phyloP scores from a whole-genome alignment of 2,113 vertebrate species.

The Solea senegalensis region DNA sequence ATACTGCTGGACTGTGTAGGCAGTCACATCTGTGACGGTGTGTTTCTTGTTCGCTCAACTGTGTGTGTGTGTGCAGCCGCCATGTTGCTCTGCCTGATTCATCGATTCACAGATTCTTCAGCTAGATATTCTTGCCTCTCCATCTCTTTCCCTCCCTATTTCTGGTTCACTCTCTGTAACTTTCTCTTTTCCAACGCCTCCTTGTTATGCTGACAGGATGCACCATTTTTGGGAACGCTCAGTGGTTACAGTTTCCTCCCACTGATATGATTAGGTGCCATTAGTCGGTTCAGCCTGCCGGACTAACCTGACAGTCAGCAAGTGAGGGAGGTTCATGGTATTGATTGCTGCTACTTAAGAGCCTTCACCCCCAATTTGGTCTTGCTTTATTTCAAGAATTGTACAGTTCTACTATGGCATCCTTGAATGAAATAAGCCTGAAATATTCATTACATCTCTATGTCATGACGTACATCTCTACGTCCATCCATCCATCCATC shows the following conservation, averaged over 20 bases:
- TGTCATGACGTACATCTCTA: neutral
- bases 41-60: slow-evolving; percentile 5
- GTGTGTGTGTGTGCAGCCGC: slow-evolving; percentile 19
- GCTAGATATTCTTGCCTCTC: slow-evolving; percentile 2
- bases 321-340: slow-evolving; percentile 38
- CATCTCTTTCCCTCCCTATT: slow-evolving; percentile 4
- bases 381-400: slow-evolving; percentile 17
- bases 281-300: slow-evolving; percentile 50
- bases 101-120: slow-evolving; percentile 21
- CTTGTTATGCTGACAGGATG: slow-evolving; percentile 18
- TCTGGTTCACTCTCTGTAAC: neutral
- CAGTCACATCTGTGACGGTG: slow-evolving; percentile 31
- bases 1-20: neutral
- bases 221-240: slow-evolving; percentile 36
- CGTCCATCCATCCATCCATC: neutral
- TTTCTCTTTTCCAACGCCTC: slow-evolving; percentile 24
- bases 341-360: slow-evolving; percentile 39
- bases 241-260: slow-evolving; percentile 52
- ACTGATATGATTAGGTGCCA: slow-evolving; percentile 73
- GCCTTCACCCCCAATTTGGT: slow-evolving; percentile 3
- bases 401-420: slow-evolving; percentile 4
- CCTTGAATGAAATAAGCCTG: neutral
- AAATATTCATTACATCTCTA: slow-evolving; percentile 23
- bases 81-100: slow-evolving; percentile 9
- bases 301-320: slow-evolving; percentile 25